A percentile compares a stretch with the other conserved stretches of the same genome.
Conservation (phyloP, 2,888 invertebrate species). For the Steinernema hermaphroditum region DNA sequence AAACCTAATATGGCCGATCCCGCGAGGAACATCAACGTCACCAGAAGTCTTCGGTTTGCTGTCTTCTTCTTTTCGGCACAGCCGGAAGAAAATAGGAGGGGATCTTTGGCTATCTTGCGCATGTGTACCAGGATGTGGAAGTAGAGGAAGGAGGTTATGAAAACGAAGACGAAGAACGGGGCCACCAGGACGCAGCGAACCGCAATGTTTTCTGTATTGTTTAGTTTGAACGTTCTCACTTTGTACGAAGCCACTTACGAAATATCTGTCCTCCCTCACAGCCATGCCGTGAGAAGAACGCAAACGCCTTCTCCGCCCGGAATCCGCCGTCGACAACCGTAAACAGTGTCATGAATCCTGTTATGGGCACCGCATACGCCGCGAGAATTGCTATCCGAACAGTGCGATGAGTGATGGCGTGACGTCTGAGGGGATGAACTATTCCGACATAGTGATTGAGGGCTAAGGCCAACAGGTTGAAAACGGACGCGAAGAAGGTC, state of each 20-base stretch:
- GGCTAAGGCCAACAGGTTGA: conserved; percentile 74
- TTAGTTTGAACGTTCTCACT: no score
- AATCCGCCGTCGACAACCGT: conserved; percentile 55
- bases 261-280: conserved; percentile 47
- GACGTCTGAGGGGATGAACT: conserved; percentile 70
- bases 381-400: conserved; percentile 47
- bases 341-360: conserved; percentile 50
- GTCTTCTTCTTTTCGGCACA: conserved; percentile 46
- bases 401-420: conserved; percentile 44
- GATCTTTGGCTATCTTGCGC: conserved; percentile 50
- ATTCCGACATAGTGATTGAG: conserved; percentile 76
- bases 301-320: conserved; percentile 51
- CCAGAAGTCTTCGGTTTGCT: conserved; percentile 53
- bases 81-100: conserved; percentile 38
- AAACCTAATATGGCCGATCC: conserved; percentile 56
- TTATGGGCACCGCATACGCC: conserved; percentile 52
- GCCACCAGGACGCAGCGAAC: conserved; percentile 53
- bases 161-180: conserved; percentile 58
- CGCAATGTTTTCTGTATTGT: conserved; percentile 50
- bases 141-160: conserved; percentile 55
- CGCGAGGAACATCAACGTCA: conserved; percentile 56
- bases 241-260: no score
- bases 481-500: conserved; percentile 72
- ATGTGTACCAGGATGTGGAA: conserved; percentile 59
- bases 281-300: conserved; percentile 54